Conservation (phyloP, 1,140 invertebrate species). For the Stenopsyche tienmushanensis region DNA sequence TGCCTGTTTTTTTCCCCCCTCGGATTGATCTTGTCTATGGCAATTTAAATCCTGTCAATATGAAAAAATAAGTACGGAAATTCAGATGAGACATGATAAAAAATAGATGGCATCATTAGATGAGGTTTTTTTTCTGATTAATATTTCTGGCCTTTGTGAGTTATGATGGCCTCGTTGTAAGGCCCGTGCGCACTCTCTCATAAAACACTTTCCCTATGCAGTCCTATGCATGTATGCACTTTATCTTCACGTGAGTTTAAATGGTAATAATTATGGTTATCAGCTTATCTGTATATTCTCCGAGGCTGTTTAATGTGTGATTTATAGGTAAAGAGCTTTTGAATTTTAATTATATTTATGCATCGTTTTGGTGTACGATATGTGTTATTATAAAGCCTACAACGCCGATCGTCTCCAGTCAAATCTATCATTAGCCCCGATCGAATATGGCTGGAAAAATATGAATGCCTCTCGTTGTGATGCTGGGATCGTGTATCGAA, state of each 20-base stretch:
- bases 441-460: no score
- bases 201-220: constrained; percentile 7
- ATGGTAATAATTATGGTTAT: constrained; percentile 8
- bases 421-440: not conserved
- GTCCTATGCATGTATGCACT: not conserved
- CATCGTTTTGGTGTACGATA: not conserved
- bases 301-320: not conserved
- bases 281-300: not conserved
- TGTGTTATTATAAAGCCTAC: no score
- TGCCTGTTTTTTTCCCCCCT: no score
- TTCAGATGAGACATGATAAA: no score
- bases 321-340: not conserved
- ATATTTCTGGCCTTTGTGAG: no score
- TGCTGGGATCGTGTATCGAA: no score
- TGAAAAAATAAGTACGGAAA: no score
- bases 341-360: not conserved
- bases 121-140: no score
- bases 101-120: no score
- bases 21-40: no score
- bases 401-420: not conserved
- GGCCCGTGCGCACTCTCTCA: not conserved
- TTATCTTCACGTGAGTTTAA: not conserved
- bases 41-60: no score
- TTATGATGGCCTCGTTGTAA: not conserved
- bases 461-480: no score